Percentiles rank a stretch among this genome's conserved stretches.
phyloP scores from a whole-genome alignment of 2,797 vertebrate genomes.

The Myotis findleyi region DNA sequence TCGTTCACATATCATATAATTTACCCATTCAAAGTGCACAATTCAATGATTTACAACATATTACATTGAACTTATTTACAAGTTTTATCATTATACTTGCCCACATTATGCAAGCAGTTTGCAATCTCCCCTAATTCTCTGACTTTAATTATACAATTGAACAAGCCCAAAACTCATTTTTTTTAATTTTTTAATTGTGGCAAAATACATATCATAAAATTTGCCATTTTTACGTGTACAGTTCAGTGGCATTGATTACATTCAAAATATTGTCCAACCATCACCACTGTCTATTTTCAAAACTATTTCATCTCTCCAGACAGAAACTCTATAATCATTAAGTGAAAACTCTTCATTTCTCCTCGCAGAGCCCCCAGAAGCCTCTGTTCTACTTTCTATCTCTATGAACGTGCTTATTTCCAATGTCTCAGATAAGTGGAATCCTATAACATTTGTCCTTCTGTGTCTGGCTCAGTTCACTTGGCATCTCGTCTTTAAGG shows the following conservation, averaged over 20 bases:
- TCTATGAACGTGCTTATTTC: neutral
- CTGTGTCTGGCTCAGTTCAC: neutral
- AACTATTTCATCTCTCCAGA: neutral
- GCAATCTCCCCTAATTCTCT: slow-evolving; percentile 90
- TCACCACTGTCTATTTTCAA: neutral
- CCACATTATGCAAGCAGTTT: slow-evolving; percentile 89
- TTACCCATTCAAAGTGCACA: neutral
- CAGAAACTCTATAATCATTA: neutral
- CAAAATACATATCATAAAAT: neutral
- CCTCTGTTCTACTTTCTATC: neutral
- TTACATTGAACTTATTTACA: slow-evolving; percentile 87
- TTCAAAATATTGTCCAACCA: neutral
- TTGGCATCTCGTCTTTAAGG: neutral
- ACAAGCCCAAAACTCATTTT: slow-evolving; percentile 90
- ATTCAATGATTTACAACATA: neutral
- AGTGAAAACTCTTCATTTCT: neutral
- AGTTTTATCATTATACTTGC: slow-evolving; percentile 88
- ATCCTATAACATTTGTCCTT: neutral
- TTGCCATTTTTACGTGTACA: neutral
- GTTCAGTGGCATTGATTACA: neutral
- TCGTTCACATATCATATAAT: neutral
- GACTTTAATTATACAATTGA: slow-evolving; percentile 91
- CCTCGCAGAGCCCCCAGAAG: neutral
- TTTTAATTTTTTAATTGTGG: slow-evolving; percentile 59
- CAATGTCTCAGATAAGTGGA: neutral